Evolutionary conservation across 1,140 invertebrate species (phyloP).

Genomic region (Dysdera silvatica): DNA sequence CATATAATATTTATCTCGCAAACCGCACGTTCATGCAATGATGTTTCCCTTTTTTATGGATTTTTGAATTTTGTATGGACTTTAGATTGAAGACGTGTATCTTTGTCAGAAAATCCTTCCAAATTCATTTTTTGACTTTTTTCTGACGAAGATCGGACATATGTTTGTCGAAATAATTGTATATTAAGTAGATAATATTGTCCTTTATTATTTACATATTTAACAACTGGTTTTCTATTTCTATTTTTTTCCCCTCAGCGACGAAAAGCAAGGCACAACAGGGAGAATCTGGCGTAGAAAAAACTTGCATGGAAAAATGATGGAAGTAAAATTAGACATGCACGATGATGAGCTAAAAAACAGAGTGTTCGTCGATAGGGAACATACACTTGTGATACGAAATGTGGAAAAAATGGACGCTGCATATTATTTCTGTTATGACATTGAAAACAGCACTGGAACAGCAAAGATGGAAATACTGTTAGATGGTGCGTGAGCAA

Average conservation of each 20-base stretch:
- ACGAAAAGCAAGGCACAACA: not conserved
- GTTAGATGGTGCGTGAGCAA: slow-evolving; percentile 8
- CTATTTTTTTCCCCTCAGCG: not conserved
- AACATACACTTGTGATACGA: slow-evolving; percentile 11
- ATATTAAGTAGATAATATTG: too few species aligned
- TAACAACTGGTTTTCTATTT: not conserved
- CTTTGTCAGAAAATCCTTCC: too few species aligned
- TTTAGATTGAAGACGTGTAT: too few species aligned
- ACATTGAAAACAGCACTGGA: not conserved
- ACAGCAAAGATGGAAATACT: slow-evolving; percentile 10
- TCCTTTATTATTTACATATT: too few species aligned
- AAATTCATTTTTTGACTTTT: too few species aligned
- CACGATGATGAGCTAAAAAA: slow-evolving; percentile 16
- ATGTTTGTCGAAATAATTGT: too few species aligned
- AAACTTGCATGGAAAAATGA: not conserved
- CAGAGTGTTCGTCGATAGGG: slow-evolving; percentile 2
- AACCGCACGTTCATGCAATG: too few species aligned
- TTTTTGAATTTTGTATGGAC: too few species aligned
- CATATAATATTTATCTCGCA: too few species aligned
- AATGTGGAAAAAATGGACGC: slow-evolving; percentile 1
- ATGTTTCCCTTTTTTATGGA: too few species aligned
- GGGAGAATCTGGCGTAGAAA: slow-evolving; percentile 2
- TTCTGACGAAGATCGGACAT: too few species aligned
- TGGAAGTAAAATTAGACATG: slow-evolving; percentile 16
- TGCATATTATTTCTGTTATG: slow-evolving; percentile 20